These are phyloP conservation scores for Tachina fera DNA, from an alignment of 2,888 invertebrate species.

Conservation along the genomic window DNA sequence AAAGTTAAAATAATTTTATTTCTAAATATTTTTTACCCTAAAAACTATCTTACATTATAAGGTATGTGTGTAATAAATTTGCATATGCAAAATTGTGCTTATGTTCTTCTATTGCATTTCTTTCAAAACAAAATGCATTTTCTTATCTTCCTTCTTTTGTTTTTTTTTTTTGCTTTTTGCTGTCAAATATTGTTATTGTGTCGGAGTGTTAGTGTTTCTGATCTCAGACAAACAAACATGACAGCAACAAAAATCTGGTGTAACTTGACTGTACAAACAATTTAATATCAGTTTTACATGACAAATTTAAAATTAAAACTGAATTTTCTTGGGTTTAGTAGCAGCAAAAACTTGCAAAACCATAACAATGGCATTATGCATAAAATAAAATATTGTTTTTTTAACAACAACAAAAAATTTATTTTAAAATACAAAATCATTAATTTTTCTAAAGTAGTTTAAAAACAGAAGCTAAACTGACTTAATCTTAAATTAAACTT, in stretches of 20 bases:
- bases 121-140: slow-evolving; percentile 12
- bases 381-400: slow-evolving; percentile 27
- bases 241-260: slow-evolving; percentile 54
- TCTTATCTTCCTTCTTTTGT: slow-evolving; percentile 7
- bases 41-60: background rate
- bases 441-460: background rate
- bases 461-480: background rate
- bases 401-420: background rate
- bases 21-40: background rate
- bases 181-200: slow-evolving; percentile 43
- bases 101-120: background rate
- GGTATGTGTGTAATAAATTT: too few relatives aligned
- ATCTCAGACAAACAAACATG: slow-evolving; percentile 37
- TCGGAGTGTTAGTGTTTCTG: slow-evolving; percentile 38
- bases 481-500: slow-evolving; percentile 19
- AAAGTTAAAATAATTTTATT: too few relatives aligned
- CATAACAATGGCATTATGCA: slow-evolving; percentile 6
- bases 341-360: slow-evolving; percentile 28
- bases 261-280: slow-evolving; percentile 65
- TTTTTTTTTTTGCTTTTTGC: background rate
- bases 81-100: background rate
- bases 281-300: slow-evolving; percentile 71
- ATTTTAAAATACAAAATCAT: background rate
- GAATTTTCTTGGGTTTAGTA: slow-evolving; percentile 51
- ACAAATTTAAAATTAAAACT: slow-evolving; percentile 69